phyloP scores from a whole-genome alignment of 2,888 invertebrate species.

The Gisinianus flammeolus region DNA sequence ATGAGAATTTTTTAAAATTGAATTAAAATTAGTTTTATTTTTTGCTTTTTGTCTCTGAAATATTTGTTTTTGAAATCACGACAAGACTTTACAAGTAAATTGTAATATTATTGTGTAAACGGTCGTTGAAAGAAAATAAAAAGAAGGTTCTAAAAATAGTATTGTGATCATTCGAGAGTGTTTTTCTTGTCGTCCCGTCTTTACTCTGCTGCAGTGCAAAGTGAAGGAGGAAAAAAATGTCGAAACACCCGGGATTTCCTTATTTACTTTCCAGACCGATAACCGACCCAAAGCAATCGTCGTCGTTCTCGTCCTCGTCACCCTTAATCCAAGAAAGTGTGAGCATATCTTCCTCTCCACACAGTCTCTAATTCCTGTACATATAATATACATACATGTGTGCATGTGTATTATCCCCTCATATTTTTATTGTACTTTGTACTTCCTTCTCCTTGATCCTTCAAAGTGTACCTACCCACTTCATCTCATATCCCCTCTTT shows the following conservation, averaged over 20 bases:
- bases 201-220: not conserved
- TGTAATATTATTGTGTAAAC: not conserved
- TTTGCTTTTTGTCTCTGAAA: too few relatives aligned
- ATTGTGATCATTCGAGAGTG: not conserved
- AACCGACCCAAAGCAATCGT: too few relatives aligned
- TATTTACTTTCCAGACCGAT: not conserved
- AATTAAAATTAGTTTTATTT: too few relatives aligned
- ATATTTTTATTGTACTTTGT: not conserved
- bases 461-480: not conserved
- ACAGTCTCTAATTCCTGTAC: not conserved
- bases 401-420: not conserved
- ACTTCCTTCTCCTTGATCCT: not conserved
- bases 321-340: conserved; percentile 1
- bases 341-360: not conserved
- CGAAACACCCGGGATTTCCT: not conserved
- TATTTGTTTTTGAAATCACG: too few relatives aligned
- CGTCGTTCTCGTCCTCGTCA: not conserved
- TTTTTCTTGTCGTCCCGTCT: too few relatives aligned
- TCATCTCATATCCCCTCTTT: not conserved
- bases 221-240: not conserved
- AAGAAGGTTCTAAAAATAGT: not conserved
- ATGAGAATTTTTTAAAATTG: too few relatives aligned
- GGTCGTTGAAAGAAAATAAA: too few relatives aligned
- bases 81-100: not conserved
- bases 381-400: not conserved